Evolutionary conservation across 2,888 invertebrate genomes (phyloP), one percentile per base, ranked within the genome.

Genomic region (Pyralis farinalis): DNA sequence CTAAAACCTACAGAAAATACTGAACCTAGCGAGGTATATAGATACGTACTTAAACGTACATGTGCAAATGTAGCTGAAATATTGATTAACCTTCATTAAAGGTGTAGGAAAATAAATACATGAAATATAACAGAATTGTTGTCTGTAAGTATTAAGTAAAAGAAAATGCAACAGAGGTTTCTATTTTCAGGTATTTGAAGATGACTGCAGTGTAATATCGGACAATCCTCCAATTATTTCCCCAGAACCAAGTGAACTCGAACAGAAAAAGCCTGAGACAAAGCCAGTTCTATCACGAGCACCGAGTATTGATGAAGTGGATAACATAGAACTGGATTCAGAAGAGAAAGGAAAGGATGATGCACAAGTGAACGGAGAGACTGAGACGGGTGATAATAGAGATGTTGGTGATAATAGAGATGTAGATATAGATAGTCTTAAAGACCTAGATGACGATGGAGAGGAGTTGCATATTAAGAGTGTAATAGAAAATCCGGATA

Each of bases 181-280:
- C 34, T 39, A 21, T 31, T 35, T 45, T 1, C 51, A 91, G 90
- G 91, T 90, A 28, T 91, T 91, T 42, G 91, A 91, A 75, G 91
- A 91, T 40, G 91, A 91, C 51, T 82, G 86, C 53, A 91, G 91
- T 48, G 83, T 90, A 11, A 85, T 88, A 71, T 91, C 91, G 37
- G 90, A 90, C 43, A 90, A 90, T 47, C 90, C 90, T 38, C 90
- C 90, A 20, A 51, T 90, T 0, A 81, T 90, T 1, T 90, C 90
- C 1, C 89, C 90, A 0, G 87, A 87, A 49, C 88, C 84, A 0
- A 90, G 87, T 39, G 90, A 90, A 48, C 75, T 60, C 3, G 89
- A 90, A 46, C 85, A 80, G 45, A 83, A 70, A 51, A 78, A 69
- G 44, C 53, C 43, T 9, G 84, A 84, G 2, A 38, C 49, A 1